phyloP scores from a whole-genome alignment of 2,888 invertebrate genomes.

The Tenthredo mesomela region DNA sequence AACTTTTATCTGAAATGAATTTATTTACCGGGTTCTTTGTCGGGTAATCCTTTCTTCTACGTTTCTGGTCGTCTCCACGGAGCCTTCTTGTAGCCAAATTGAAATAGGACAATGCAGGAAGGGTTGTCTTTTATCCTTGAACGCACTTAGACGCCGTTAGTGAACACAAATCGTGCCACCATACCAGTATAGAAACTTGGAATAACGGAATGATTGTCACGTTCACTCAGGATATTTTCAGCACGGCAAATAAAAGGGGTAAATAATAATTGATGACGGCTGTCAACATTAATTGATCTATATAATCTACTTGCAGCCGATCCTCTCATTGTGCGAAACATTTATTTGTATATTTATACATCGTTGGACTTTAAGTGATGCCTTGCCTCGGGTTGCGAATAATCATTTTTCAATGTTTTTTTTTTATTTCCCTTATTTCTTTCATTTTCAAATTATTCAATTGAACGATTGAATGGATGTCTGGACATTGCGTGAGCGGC shows the following conservation, averaged over 20 bases:
- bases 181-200: not conserved
- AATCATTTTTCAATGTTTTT: not conserved
- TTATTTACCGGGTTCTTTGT: not conserved
- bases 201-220: slow-evolving; percentile 15
- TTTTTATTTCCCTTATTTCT: not conserved
- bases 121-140: slow-evolving; percentile 4
- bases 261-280: slow-evolving; percentile 16
- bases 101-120: slow-evolving; percentile 3
- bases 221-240: slow-evolving; percentile 28
- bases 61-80: not conserved
- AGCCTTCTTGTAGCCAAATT: not conserved
- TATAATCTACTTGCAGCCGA: not conserved
- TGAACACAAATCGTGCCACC: slow-evolving; percentile 1
- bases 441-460: not conserved
- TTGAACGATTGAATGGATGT: not conserved
- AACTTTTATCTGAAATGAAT: not conserved
- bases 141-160: not conserved
- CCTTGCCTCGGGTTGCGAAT: not conserved
- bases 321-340: not conserved
- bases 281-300: not conserved
- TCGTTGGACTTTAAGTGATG: not conserved
- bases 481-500: not conserved
- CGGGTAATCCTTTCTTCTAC: not conserved
- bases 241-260: slow-evolving; percentile 12
- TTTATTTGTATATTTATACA: not conserved